Base-by-base conservation (phyloP, 2,888 invertebrate species). In the Microctonus brassicae region DNA sequence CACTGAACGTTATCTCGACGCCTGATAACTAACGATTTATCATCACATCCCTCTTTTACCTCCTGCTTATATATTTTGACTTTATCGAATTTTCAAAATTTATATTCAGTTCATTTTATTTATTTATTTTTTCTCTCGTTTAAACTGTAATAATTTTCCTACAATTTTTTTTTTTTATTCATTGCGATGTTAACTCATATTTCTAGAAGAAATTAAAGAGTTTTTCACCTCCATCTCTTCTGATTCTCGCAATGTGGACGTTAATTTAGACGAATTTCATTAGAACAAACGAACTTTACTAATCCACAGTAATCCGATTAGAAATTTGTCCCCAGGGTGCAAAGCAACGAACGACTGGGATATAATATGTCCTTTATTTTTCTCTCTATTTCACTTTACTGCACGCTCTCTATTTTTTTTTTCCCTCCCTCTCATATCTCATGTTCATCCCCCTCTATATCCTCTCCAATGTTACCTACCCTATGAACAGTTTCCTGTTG, bases 261-360 rank as follows among this genome's bases (percentile, higher is more conserved):
- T 86, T 87, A 87, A 87, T 87, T 87, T 87, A 86, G 86, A 87
- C 87, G 85, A 86, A 87, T 87, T 87, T 87, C 87, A 86, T 87
- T 86, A 87, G 86, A 86, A 86, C 87, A 87, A 87, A 87, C 87
- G 87, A 87, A 87, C 86, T 87, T 85, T 85, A 82, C 86, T 87
- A 86, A 87, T 87, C 86, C 85, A 81, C 79, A 81, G 81, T 87
- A 87, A 87, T 87, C 86, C 86, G 87, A 86, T 87, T 87, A 87
- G 87, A 86, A 86, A 87, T 87, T 86, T 83, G 83, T 83, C 74
- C 74, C 74, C 82, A 78, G 79, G 81, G 86, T 80, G 81, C 82
- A 82, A 79, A 78, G 79, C 79, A 80, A 82, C 78, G 82, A 82
- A 69, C 61, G 70, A 76, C 67, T 47, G 53, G 67, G 53, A 76